phyloP scores from a whole-genome alignment of 2,797 vertebrate species.

The Tarsius wallacei region DNA sequence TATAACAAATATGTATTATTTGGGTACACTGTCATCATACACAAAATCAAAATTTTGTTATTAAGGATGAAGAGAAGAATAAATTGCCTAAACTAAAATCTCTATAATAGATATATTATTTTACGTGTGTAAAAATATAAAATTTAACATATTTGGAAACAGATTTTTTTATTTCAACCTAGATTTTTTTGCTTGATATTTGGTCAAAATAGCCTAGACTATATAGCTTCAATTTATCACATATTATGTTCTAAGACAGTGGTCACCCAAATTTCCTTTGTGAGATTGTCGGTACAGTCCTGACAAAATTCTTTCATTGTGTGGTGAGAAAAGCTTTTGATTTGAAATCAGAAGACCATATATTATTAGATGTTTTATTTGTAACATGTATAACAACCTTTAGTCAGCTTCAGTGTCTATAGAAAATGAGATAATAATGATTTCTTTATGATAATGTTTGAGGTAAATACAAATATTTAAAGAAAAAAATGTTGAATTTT shows the following conservation, averaged over 20 bases:
- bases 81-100: neutral
- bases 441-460: neutral
- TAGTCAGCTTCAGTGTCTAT: neutral
- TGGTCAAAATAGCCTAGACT: neutral
- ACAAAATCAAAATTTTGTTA: neutral
- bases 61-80: neutral
- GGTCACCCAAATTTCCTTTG: neutral
- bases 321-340: neutral
- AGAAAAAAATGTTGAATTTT: neutral
- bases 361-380: neutral
- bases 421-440: neutral
- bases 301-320: neutral
- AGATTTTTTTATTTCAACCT: neutral
- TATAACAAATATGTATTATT: neutral
- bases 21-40: neutral
- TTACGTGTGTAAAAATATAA: neutral
- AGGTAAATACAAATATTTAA: neutral
- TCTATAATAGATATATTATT: neutral
- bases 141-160: neutral
- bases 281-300: neutral
- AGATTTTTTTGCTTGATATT: neutral
- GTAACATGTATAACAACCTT: neutral
- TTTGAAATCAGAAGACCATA: neutral
- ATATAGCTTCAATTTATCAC: neutral
- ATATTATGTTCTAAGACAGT: neutral